Percentiles rank a stretch among this genome's conserved stretches.
phyloP scores from a whole-genome alignment of 37 sponge, comb jelly and placozoan species.

The Agelas oroides region DNA sequence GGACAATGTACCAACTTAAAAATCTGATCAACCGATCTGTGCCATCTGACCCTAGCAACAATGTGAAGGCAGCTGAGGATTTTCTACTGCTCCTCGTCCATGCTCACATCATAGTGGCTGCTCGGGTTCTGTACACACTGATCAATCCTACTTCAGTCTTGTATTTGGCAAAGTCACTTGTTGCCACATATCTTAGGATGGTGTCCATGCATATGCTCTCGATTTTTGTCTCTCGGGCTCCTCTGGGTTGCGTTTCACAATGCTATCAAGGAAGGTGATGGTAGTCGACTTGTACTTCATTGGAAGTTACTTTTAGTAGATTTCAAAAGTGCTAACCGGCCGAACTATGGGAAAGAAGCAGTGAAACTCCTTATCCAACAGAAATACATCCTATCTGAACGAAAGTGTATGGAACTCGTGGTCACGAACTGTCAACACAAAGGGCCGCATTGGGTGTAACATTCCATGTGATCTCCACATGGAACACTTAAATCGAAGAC shows the following conservation, averaged over 20 bases:
- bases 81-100: slow-evolving; percentile 29
- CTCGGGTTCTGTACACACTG: background rate
- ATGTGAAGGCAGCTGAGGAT: slow-evolving; percentile 51
- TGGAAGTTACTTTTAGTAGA: slow-evolving; percentile 42
- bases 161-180: background rate
- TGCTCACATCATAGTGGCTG: slow-evolving; percentile 32
- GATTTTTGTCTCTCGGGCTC: background rate
- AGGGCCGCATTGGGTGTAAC: slow-evolving; percentile 46
- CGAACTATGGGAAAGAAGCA: background rate
- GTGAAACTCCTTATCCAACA: slow-evolving; percentile 42
- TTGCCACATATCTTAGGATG: background rate
- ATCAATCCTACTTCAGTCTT: too few species aligned
- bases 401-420: slow-evolving; percentile 48
- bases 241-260: slow-evolving; percentile 57
- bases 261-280: slow-evolving; percentile 59
- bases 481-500: slow-evolving; percentile 60
- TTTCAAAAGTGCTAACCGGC: slow-evolving; percentile 19
- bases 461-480: slow-evolving; percentile 62
- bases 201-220: too few species aligned
- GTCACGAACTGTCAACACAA: slow-evolving; percentile 52
- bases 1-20: slow-evolving; percentile 49
- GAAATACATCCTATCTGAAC: slow-evolving; percentile 48
- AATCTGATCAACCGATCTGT: slow-evolving; percentile 31
- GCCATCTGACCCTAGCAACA: slow-evolving; percentile 13
- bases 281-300: slow-evolving; percentile 22